Evolutionary conservation across 2,113 vertebrate species (phyloP), one percentile per base, ranked within the genome.

Genomic region (Chionodraco myersi): DNA sequence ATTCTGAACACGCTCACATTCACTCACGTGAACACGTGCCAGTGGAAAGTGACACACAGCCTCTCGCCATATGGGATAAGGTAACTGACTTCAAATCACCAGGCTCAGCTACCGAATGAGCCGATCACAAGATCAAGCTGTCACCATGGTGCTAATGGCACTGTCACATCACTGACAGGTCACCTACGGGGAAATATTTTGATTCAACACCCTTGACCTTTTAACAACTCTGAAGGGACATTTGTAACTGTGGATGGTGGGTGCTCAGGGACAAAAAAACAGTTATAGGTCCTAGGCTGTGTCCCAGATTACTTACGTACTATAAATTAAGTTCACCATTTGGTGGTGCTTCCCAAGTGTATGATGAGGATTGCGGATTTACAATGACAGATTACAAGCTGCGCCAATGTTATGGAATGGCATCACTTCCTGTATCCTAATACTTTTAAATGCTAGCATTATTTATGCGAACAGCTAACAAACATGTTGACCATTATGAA

Each of bases 1-100:
- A 78, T 85, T 84, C 72, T 77, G 66, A 85, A 73, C 72, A 80
- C 49, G 4, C 77, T 78, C 79, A 59, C 72, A 56, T 57, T 59
- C 62, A 21, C 58, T 59, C 65, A 64, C 72, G 23, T 77, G 77
- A 71, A 75, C 51, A 49, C 8, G 18, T 59, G 75, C 62, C 63
- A 3, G 45, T 74, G 45, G 18, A 66, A 62, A 16, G 18, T 49
- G 68, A 82, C 69, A 51, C 26, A 49, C 54, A 77, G 30, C 49
- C 54, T 58, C 54, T 76, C 21, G 3, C 75, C 62, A 44, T 59
- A 16, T 74, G 23, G 16, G 23, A 64, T 21, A 74, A 52, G 57
- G 63, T 47, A 61, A 41, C 30, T 21, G 67, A 77, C 69, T 69
- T 59, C 23, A 75, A 15, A 70, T 75, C 76, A 72, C 36, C 9